A percentile compares a stretch with the other conserved stretches of the same genome.
These are phyloP conservation scores for Todiramphus chloris DNA, from an alignment of 2,113 vertebrate species.

Conservation along the genomic window DNA sequence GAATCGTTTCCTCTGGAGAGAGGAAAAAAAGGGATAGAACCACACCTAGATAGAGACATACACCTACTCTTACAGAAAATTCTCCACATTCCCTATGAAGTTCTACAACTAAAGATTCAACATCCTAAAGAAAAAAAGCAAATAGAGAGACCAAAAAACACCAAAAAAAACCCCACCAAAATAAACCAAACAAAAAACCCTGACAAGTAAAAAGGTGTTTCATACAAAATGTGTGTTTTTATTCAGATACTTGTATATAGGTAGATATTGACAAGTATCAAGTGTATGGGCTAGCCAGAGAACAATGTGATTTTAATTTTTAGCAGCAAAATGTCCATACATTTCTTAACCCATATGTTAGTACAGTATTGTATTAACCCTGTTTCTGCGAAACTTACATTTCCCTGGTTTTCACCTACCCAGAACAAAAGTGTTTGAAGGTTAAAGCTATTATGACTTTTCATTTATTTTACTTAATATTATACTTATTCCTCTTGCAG, in stretches of 20 bases:
- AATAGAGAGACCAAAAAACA: too few species aligned
- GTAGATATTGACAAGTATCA: neutral
- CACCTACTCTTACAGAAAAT: neutral
- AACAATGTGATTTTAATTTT: neutral
- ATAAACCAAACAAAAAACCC: too few species aligned
- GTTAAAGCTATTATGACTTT: neutral
- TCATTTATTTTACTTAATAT: neutral
- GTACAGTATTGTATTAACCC: neutral
- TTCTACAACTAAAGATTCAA: neutral
- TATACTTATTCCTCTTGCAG: neutral
- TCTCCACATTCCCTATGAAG: neutral
- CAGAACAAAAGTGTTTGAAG: neutral
- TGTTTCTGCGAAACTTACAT: neutral
- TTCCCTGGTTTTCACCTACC: neutral
- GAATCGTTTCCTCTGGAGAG: neutral
- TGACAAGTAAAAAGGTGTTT: neutral
- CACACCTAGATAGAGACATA: neutral
- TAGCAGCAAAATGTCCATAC: neutral
- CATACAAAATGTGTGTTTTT: neutral
- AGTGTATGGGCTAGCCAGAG: neutral
- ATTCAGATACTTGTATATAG: neutral
- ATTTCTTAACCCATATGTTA: neutral
- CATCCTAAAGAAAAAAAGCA: neutral
- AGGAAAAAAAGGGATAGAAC: neutral
- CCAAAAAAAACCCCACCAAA: neutral